Conservation (phyloP, 2,797 vertebrate genomes). For the Eospalax fontanierii region DNA sequence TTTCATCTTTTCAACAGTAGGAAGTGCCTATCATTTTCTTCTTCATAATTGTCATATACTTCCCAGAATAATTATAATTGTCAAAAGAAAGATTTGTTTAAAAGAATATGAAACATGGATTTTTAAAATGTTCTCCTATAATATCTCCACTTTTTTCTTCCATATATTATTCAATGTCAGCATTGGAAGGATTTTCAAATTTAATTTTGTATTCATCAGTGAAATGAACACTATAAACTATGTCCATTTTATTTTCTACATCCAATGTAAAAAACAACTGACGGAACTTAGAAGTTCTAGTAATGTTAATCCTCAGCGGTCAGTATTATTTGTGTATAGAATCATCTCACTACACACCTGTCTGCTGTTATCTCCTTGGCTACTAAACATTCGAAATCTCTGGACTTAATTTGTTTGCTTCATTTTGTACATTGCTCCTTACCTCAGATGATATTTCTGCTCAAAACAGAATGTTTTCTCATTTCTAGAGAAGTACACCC, state of each 20-base stretch:
- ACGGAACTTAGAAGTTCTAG: neutral
- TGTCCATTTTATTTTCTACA: neutral
- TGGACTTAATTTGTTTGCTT: neutral
- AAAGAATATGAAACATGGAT: neutral
- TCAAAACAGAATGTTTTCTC: neutral
- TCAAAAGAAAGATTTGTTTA: conserved; percentile 1
- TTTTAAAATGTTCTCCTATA: conserved; percentile 43
- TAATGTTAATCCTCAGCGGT: neutral
- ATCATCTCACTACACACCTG: neutral
- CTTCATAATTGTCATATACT: neutral
- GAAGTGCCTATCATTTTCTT: neutral
- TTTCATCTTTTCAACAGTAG: neutral
- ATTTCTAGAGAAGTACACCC: neutral
- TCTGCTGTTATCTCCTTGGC: neutral
- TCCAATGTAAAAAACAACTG: neutral
- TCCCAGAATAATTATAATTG: neutral
- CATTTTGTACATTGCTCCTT: neutral
- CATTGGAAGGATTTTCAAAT: neutral
- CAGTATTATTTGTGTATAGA: neutral
- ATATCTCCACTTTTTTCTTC: neutral
- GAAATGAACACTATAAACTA: neutral
- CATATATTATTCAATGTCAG: neutral
- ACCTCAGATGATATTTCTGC: neutral
- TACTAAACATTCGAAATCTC: neutral
- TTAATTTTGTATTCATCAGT: conserved; percentile 5